Percentiles rank a stretch among this genome's conserved stretches.
Evolutionary conservation across 2,113 vertebrate species (phyloP).

Genomic region (Parus major): DNA sequence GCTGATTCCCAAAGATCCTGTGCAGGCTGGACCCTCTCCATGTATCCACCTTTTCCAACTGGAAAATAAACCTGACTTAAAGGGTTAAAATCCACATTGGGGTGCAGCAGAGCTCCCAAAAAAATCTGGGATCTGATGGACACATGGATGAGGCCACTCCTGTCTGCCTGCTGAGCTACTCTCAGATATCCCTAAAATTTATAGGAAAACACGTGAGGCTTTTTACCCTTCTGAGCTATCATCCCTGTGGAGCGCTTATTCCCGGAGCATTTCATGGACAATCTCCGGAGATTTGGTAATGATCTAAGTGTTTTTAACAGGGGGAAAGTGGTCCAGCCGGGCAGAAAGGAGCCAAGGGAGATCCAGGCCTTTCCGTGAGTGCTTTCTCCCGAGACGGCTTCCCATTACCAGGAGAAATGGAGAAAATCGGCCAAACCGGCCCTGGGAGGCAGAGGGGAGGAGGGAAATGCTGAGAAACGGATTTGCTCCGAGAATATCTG

Average conservation of each 20-base stretch:
- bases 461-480: not conserved
- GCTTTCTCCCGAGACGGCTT: not conserved
- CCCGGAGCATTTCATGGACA: not conserved
- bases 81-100: not conserved
- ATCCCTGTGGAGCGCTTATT: not conserved
- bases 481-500: not conserved
- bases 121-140: not conserved
- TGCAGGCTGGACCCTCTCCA: not conserved
- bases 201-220: not conserved
- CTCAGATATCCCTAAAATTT: not conserved
- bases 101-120: not conserved
- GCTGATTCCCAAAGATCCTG: not conserved
- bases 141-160: fast-evolving
- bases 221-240: not conserved
- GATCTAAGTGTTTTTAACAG: constrained; percentile 61
- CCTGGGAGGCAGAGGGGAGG: not conserved
- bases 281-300: not conserved
- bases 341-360: constrained; percentile 85
- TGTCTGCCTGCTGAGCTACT: not conserved
- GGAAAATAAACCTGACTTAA: not conserved
- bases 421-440: not conserved
- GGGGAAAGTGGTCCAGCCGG: constrained; percentile 77
- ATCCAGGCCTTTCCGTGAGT: constrained; percentile 84
- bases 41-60: not conserved
- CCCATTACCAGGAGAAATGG: not conserved